Evolutionary conservation across 2,888 invertebrate genomes (phyloP).

Genomic region (Ariolimax columbianus): DNA sequence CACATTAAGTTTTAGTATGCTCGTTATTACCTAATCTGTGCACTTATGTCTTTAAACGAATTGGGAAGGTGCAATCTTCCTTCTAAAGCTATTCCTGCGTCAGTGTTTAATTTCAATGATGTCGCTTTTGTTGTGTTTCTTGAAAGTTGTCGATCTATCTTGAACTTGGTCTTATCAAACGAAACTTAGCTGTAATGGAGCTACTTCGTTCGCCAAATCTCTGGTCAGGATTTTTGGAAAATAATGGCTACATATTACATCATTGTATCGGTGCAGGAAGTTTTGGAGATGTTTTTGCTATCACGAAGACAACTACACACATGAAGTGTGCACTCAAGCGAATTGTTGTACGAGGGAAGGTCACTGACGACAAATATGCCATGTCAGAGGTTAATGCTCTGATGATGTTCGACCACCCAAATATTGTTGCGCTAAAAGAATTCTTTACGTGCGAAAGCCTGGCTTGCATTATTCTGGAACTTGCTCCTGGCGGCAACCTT

Average conservation of each 20-base stretch:
- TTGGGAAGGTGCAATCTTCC: too few species aligned
- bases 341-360: slow-evolving; percentile 47
- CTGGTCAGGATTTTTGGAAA: slow-evolving; percentile 48
- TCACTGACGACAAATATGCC: slow-evolving; percentile 51
- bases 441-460: slow-evolving; percentile 45
- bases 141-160: too few species aligned
- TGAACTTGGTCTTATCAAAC: too few species aligned
- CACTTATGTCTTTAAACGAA: too few species aligned
- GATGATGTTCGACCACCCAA: slow-evolving; percentile 49
- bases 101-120: too few species aligned
- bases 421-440: slow-evolving; percentile 53
- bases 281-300: slow-evolving; percentile 56
- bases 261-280: slow-evolving; percentile 53
- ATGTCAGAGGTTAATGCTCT: slow-evolving; percentile 54
- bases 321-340: slow-evolving; percentile 52
- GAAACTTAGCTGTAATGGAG: slow-evolving; percentile 42
- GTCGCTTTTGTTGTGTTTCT: too few species aligned
- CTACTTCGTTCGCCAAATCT: slow-evolving; percentile 31
- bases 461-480: slow-evolving; percentile 58
- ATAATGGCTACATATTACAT: slow-evolving; percentile 52
- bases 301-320: slow-evolving; percentile 13
- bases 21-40: too few species aligned
- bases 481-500: slow-evolving; percentile 56
- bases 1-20: too few species aligned
- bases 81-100: too few species aligned